Evolutionary conservation across 2,797 vertebrate genomes (phyloP), one percentile per base, ranked within the genome.

Genomic region (Danio jaintianensis): DNA sequence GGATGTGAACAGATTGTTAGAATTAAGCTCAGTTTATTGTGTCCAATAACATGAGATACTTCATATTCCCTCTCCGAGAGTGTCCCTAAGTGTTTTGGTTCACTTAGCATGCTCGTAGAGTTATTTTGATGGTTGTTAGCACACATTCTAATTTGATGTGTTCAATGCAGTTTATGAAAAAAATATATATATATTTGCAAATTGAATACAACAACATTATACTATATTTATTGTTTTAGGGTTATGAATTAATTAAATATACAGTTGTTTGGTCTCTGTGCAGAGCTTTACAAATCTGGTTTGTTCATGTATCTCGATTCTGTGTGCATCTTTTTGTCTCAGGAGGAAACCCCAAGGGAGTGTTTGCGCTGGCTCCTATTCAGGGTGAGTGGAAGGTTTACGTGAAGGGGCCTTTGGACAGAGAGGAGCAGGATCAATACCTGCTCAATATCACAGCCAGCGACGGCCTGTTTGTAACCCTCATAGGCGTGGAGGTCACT

Each of bases 301-400:
- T 56, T 15, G 13, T 20, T 64, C 16, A 36, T 80, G 63, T 76
- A 52, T 75, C 45, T 43, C 42, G 10, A 58, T 75, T 52, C 73
- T 66, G 36, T 56, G 48, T 15, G 50, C 55, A 15, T 71, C 38
- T 75, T 22, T n/a, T 82, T 87, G 6, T 9, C 82, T 68, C 84
- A 98, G 97, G 96, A 62, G 98, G 97, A 36, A 96, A 98, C 90
- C 91, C 93, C 15, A 92, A 95, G 29, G 97, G 96, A 11, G 96
- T 97, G 82, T 98, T 99, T 87, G 96, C 93, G 71, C 84, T 98
- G 87, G 95, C 95, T 84, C 94, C 94, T 10, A 90, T 97, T 76
- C 96, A 97, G 83, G 96, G 95, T 40, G 97, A 98, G 83, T 98
- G 98, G 96, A 98, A 96, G 78, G 95, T 99, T 59, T 98, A 96